Evolutionary conservation across 2,113 vertebrate species (phyloP).

Genomic region (Pungitius pungitius): DNA sequence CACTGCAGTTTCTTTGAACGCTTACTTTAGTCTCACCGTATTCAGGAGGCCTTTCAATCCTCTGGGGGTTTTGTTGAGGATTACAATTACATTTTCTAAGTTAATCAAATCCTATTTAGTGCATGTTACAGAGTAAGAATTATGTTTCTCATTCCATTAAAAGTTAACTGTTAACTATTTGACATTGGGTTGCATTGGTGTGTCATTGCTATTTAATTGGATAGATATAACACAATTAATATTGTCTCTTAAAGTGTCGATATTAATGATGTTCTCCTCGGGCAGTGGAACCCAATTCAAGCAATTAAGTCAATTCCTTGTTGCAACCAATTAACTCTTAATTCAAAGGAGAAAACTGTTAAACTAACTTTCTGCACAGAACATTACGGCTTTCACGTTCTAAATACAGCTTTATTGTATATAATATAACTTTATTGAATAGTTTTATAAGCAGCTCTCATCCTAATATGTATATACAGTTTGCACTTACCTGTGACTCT

Average conservation of each 20-base stretch:
- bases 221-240: not conserved
- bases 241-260: not conserved
- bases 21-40: not conserved
- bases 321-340: not conserved
- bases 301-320: not conserved
- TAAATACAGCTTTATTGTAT: not conserved
- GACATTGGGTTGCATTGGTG: not conserved
- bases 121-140: not conserved
- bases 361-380: not conserved
- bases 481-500: slow-evolving; percentile 84
- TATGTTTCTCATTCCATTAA: not conserved
- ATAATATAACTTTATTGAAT: not conserved
- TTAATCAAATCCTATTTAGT: slow-evolving; percentile 21
- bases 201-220: slow-evolving; percentile 1
- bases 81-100: not conserved
- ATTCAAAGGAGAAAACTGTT: not conserved
- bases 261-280: not conserved
- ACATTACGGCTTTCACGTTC: not conserved
- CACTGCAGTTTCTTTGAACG: not conserved
- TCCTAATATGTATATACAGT: not conserved
- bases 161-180: slow-evolving; percentile 10
- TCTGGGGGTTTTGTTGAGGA: not conserved
- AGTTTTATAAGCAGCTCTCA: not conserved
- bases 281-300: not conserved
- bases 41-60: not conserved